Evolutionary conservation across 2,888 invertebrate species (phyloP), one percentile per base, ranked within the genome.

Genomic region (Caenorhabditis auriculariae): DNA sequence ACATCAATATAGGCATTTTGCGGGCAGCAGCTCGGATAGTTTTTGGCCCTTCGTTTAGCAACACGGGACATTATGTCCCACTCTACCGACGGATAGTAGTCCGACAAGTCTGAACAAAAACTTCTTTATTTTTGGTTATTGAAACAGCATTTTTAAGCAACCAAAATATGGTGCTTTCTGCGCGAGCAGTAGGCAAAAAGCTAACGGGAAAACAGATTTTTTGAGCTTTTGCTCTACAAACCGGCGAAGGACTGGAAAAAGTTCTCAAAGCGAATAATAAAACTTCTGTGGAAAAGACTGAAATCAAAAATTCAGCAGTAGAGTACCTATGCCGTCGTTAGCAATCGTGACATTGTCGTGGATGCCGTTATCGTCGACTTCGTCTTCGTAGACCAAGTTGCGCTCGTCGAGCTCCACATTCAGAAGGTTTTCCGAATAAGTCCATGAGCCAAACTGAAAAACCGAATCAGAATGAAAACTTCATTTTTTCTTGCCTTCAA

Each of bases 21-120:
- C 5, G 74, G 75, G 61, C 76, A 77, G 55, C 83, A 84, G 60
- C 83, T 82, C 1, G 82, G 80, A 63, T 84, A 84, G 32, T 60
- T 72, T 46, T 78, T 79, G 17, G 75, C 77, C 38, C 78, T 75
- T 19, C 82, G 72, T 54, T 66, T 69, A 53, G 83, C 84, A 19
- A 80, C 78, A 23, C 94, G 93, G 66, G 90, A 88, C 88, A 95
- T 89, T 78, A 96, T 92, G 85, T 95, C 95, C 95, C 95, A 96
- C 85, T 96, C 95, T 62, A 94, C 94, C 78, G 93, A 93, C 83
- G 93, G 91, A 86, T 96, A 96, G 86, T 95, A 96, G 85, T 94
- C 94, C 51, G 92, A 90, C 66, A 96, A 87, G 65, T 84, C 83
- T 28, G 82, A 76, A 21, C 23, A 9, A 44, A 44, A 24, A 24